Conservation (phyloP, 1,140 invertebrate genomes). For the Thaumatotibia leucotreta region DNA sequence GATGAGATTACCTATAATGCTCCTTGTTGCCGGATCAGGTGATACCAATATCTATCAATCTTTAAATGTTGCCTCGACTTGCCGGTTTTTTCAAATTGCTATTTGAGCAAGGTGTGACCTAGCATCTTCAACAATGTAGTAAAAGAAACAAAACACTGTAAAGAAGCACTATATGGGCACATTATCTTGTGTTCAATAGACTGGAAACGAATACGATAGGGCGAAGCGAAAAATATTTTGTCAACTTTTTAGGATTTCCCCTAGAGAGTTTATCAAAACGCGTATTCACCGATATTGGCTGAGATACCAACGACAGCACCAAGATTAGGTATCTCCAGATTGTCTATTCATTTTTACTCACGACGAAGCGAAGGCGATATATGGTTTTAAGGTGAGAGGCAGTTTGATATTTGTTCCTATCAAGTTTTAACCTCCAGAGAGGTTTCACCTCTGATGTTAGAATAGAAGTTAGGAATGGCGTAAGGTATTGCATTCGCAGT, state of each 20-base stretch:
- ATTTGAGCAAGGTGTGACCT: too few species aligned
- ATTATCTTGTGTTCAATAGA: neutral
- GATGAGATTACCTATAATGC: too few species aligned
- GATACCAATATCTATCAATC: neutral
- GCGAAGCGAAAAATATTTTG: neutral
- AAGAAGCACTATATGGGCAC: neutral
- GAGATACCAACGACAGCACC: too few species aligned
- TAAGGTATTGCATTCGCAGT: too few species aligned
- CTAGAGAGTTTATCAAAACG: neutral
- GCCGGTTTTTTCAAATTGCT: too few species aligned
- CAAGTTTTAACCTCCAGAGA: neutral
- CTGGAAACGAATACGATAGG: neutral
- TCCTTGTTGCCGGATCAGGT: too few species aligned
- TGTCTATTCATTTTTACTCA: neutral
- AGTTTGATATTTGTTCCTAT: neutral
- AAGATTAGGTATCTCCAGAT: neutral
- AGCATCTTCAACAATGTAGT: neutral
- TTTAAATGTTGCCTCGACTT: too few species aligned
- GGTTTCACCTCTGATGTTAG: too few species aligned
- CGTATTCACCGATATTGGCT: neutral
- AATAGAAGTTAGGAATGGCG: too few species aligned
- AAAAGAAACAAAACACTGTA: neutral
- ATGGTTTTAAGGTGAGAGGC: neutral
- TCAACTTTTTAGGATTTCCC: slow-evolving; percentile 8
- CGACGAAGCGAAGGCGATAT: neutral